Conservation (phyloP, 2,113 vertebrate species). For the Shinisaurus crocodilurus region DNA sequence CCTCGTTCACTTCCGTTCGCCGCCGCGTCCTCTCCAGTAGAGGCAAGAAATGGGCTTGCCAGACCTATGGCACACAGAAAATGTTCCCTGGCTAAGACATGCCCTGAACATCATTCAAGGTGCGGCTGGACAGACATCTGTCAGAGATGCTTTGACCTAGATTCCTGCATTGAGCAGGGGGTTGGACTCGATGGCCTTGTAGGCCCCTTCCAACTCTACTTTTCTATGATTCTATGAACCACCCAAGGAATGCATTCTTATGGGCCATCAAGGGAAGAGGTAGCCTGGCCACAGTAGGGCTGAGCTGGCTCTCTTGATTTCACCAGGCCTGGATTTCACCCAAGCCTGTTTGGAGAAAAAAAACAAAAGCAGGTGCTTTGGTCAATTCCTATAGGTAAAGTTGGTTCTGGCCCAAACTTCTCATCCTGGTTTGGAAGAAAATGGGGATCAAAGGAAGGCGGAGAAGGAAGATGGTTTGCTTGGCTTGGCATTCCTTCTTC, state of each 20-base stretch:
- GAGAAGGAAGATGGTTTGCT: not conserved
- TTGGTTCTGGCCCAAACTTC: not conserved
- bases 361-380: not conserved
- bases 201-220: no score
- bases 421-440: not conserved
- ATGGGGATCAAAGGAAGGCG: not conserved
- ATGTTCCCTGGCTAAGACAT: fast-evolving
- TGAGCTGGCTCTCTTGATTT: not conserved
- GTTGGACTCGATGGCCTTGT: no score
- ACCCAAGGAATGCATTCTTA: not conserved
- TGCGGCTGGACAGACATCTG: no score
- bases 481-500: not conserved
- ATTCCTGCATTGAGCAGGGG: no score
- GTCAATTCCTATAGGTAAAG: not conserved
- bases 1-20: not conserved
- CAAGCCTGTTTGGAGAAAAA: not conserved
- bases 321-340: not conserved
- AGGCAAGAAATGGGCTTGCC: not conserved
- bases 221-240: no score
- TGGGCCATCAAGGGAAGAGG: not conserved
- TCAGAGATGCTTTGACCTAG: no score
- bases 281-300: not conserved
- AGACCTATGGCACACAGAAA: fast-evolving
- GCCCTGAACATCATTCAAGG: not conserved
- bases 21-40: not conserved